Conservation (phyloP, 2,888 invertebrate genomes). For the Parnassius smintheus region DNA sequence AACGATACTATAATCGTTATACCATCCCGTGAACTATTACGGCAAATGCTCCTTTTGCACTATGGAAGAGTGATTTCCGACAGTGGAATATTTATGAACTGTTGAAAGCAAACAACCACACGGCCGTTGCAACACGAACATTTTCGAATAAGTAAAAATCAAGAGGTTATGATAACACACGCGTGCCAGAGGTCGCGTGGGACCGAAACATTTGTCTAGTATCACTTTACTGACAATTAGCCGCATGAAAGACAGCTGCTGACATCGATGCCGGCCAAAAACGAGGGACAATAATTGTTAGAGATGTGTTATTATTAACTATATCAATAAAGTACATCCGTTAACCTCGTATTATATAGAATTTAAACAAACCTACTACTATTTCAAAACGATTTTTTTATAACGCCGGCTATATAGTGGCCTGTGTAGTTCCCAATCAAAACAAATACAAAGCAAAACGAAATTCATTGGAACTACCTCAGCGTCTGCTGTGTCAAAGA, state of each 20-base stretch:
- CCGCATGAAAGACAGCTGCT: constrained; percentile 57
- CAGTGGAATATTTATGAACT: too few species aligned
- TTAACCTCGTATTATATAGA: constrained; percentile 4
- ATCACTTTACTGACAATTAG: constrained; percentile 65
- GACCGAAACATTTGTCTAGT: constrained; percentile 54
- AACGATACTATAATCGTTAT: too few species aligned
- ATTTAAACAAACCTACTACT: neutral
- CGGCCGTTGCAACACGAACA: neutral
- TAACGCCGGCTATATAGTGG: too few species aligned
- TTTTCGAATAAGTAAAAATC: constrained; percentile 9
- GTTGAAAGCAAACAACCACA: too few species aligned
- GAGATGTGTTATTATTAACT: constrained; percentile 13
- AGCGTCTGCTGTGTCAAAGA: too few species aligned
- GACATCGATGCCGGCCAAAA: constrained; percentile 35
- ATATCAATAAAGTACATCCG: constrained; percentile 8
- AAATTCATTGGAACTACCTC: too few species aligned
- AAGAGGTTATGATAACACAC: constrained; percentile 36
- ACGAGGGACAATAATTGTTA: constrained; percentile 45
- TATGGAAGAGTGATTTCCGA: too few species aligned
- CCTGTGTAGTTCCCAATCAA: too few species aligned
- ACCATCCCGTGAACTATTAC: too few species aligned
- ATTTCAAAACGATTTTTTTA: too few species aligned
- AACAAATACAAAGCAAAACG: too few species aligned
- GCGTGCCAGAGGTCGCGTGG: constrained; percentile 49
- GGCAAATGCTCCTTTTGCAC: too few species aligned